Conservation (phyloP, 1,140 invertebrate species). For the Euura lappo region DNA sequence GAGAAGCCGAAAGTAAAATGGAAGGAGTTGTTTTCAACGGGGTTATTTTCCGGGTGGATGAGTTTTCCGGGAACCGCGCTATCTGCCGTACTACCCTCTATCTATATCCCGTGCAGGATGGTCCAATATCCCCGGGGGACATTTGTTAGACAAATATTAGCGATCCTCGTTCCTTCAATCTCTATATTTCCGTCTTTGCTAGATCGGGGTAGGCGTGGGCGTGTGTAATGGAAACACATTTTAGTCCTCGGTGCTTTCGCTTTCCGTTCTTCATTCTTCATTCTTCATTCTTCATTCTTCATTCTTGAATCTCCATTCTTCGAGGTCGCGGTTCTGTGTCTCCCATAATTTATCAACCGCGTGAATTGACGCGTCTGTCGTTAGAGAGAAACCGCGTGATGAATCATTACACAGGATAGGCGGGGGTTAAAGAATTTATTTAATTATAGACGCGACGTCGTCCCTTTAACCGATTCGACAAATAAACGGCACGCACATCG, state of each 20-base stretch:
- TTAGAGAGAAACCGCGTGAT: background rate
- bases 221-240: background rate
- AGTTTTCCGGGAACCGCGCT: constrained; percentile 17
- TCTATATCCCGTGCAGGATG: background rate
- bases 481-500: too few species aligned
- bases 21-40: constrained; percentile 46
- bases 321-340: too few species aligned
- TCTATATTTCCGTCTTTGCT: constrained; percentile 15
- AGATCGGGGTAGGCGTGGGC: background rate
- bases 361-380: constrained; percentile 1
- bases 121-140: constrained; percentile 24
- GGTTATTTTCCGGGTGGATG: constrained; percentile 57
- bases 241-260: background rate
- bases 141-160: constrained; percentile 47
- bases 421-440: background rate
- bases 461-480: too few species aligned
- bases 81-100: background rate
- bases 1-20: constrained; percentile 16
- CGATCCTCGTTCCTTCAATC: constrained; percentile 22
- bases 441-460: background rate
- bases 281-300: background rate
- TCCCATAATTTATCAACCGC: background rate
- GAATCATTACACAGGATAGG: background rate
- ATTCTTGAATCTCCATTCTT: background rate
- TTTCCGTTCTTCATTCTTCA: too few species aligned